phyloP scores from a whole-genome alignment of 2,797 vertebrate genomes.

The Chromobotia macracanthus region DNA sequence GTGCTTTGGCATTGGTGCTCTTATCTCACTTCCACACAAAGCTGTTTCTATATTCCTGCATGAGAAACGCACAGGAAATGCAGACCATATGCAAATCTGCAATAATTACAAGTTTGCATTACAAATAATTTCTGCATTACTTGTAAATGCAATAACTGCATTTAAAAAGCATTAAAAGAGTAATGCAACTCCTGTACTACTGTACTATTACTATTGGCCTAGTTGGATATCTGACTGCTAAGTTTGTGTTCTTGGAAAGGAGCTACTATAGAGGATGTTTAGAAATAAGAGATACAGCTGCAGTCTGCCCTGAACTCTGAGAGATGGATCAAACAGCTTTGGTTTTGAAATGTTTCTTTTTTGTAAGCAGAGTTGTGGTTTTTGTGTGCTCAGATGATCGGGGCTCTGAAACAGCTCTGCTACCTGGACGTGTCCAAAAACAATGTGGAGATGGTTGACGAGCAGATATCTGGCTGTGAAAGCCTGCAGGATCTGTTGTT shows the following conservation, averaged over 20 bases:
- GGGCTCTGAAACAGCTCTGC: constrained; percentile 89
- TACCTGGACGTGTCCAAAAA: constrained; percentile 98
- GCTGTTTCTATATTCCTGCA: too few species aligned
- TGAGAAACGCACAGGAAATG: too few species aligned
- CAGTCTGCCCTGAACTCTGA: constrained; percentile 13
- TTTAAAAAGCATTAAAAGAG: too few species aligned
- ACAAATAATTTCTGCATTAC: too few species aligned
- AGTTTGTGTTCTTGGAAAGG: not conserved
- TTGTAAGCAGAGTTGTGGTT: not conserved
- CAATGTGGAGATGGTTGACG: constrained; percentile 93
- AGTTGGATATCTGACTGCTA: constrained; percentile 1
- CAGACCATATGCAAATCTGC: too few species aligned
- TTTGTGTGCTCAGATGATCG: constrained; percentile 81
- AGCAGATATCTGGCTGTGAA: constrained; percentile 94
- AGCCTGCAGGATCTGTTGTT: constrained; percentile 92
- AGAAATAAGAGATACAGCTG: not conserved
- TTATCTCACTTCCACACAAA: too few species aligned
- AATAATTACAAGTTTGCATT: too few species aligned
- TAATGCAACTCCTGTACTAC: too few species aligned
- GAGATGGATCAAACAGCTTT: not conserved
- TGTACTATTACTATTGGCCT: not conserved
- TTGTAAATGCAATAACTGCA: too few species aligned
- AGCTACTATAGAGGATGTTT: not conserved
- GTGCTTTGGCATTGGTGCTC: too few species aligned
- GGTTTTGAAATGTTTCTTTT: not conserved